These are phyloP conservation scores for Marronus borbonicus DNA, from an alignment of 2,888 invertebrate genomes.

Conservation along the genomic window DNA sequence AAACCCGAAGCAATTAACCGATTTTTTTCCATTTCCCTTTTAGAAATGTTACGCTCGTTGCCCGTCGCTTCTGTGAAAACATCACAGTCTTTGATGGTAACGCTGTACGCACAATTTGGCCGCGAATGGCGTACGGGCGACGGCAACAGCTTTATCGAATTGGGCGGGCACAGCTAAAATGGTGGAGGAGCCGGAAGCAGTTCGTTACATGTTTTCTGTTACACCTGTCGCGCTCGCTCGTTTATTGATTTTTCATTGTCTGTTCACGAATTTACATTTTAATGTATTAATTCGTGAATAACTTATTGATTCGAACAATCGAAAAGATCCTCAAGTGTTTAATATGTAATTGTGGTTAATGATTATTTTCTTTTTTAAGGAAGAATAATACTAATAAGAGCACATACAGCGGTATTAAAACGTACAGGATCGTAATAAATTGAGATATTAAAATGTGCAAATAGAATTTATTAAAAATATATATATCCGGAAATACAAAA, in stretches of 20 bases:
- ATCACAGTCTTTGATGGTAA: background rate
- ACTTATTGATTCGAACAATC: background rate
- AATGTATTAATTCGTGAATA: constrained; percentile 13
- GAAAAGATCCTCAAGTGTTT: constrained; percentile 3
- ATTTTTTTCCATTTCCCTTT: no score
- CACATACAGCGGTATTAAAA: no score
- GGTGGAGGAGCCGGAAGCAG: constrained; percentile 20
- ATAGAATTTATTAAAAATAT: no score
- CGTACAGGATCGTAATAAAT: no score
- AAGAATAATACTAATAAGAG: no score
- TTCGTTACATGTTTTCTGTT: background rate
- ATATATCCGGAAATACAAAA: no score
- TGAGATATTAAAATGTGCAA: no score
- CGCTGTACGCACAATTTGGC: background rate
- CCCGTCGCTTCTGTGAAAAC: no score
- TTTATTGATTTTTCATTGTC: constrained; percentile 19
- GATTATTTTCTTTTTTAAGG: no score
- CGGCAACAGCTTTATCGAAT: background rate
- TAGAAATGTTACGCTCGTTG: no score
- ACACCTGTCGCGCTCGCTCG: background rate
- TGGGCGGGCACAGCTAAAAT: constrained; percentile 5
- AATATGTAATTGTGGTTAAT: background rate
- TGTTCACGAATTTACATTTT: constrained; percentile 17
- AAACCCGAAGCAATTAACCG: no score
- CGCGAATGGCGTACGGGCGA: background rate